Evolutionary conservation across 1,140 invertebrate genomes (phyloP).

Genomic region (Dufourea novaeangliae): DNA sequence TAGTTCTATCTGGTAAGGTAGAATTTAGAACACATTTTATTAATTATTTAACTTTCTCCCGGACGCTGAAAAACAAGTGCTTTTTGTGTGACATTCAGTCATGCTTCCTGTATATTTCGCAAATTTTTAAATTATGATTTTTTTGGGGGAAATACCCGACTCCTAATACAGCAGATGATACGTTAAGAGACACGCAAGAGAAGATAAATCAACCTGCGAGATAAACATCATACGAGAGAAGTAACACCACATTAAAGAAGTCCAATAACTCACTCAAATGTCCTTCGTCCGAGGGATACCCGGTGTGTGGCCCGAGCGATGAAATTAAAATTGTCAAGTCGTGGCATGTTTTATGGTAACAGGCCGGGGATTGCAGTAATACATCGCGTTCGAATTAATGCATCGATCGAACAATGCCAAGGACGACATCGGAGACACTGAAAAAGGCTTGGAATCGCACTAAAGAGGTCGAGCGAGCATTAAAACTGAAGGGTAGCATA

Average conservation of each 20-base stretch:
- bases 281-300: background rate
- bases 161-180: background rate
- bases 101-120: too few relatives aligned
- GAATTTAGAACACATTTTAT: too few relatives aligned
- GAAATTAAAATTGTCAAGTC: conserved; percentile 22
- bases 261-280: background rate
- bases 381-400: conserved; percentile 41
- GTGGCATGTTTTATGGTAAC: conserved; percentile 39
- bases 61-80: too few relatives aligned
- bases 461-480: conserved; percentile 32
- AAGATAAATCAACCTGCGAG: background rate
- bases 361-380: conserved; percentile 32
- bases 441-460: conserved; percentile 30
- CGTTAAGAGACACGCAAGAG: background rate
- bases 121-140: too few relatives aligned
- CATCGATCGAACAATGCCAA: conserved; percentile 49
- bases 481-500: conserved; percentile 42
- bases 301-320: conserved; percentile 5
- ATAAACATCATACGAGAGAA: background rate
- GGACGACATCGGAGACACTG: conserved; percentile 24
- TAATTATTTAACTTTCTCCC: too few relatives aligned
- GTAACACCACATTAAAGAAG: background rate
- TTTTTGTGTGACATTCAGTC: too few relatives aligned
- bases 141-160: too few relatives aligned
- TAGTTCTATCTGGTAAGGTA: too few relatives aligned